Conservation (phyloP, 2,797 vertebrate genomes). For the Enteromius unitaeniatus region DNA sequence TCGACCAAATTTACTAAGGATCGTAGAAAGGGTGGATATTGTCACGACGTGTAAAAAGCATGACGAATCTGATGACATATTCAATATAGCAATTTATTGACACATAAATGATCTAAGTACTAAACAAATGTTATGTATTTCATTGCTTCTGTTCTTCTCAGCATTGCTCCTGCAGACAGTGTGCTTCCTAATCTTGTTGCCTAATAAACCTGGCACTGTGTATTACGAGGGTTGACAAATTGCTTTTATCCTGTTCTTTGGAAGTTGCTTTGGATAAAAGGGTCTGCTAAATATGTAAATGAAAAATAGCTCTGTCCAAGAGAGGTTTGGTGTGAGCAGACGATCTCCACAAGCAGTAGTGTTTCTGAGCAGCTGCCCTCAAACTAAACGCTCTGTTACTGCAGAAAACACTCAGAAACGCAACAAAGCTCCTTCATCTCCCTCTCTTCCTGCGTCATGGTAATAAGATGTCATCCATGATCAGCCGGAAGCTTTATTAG, state of each 20-base stretch:
- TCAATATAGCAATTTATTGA: not conserved
- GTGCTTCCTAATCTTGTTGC: not conserved
- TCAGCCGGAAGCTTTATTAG: conserved; percentile 39
- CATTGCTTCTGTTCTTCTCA: not conserved
- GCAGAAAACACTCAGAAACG: not conserved
- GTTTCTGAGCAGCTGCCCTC: not conserved
- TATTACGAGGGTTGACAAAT: not conserved
- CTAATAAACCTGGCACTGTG: not conserved
- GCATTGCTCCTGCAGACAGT: not conserved
- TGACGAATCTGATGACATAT: not conserved
- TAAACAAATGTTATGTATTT: too few relatives aligned
- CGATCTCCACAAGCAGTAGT: not conserved
- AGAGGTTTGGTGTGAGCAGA: not conserved
- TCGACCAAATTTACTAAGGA: not conserved
- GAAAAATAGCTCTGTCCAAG: not conserved
- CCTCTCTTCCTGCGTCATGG: conserved; percentile 5
- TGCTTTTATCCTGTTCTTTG: not conserved
- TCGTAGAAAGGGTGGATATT: not conserved
- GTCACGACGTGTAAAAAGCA: too few relatives aligned
- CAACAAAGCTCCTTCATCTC: conserved; percentile 1
- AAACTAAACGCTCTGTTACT: not conserved
- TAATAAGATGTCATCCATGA: not conserved
- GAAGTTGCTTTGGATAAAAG: not conserved
- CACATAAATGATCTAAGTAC: not conserved
- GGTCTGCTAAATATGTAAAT: not conserved